These are phyloP conservation scores for Nymphalis polychloros DNA, from an alignment of 2,888 invertebrate species.

Conservation along the genomic window DNA sequence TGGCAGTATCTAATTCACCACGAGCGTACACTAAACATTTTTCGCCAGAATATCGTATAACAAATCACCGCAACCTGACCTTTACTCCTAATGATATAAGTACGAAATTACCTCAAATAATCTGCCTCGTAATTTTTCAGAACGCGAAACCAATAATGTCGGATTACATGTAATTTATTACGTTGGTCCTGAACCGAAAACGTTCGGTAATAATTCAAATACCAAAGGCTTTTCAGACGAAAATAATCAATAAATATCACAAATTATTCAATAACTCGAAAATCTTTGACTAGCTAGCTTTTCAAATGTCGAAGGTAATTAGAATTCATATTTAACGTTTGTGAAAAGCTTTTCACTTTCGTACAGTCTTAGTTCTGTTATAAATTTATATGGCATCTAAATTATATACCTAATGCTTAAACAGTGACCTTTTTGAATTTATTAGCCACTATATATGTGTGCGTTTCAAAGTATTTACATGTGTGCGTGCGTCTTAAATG, in stretches of 20 bases:
- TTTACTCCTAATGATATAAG: constrained; percentile 7
- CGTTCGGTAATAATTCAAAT: constrained; percentile 5
- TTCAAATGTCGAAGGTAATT: neutral
- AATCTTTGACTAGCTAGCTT: neutral
- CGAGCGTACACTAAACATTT: neutral
- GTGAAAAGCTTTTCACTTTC: neutral
- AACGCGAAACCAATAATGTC: constrained; percentile 23
- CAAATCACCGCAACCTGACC: neutral
- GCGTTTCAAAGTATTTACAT: too few species aligned
- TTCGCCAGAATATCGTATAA: neutral
- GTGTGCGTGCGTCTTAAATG: too few species aligned
- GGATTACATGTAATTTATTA: constrained; percentile 24
- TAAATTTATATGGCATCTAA: neutral
- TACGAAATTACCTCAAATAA: constrained; percentile 9
- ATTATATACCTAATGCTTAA: neutral
- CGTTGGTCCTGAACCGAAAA: constrained; percentile 1
- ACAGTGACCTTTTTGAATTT: neutral
- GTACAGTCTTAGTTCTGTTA: neutral
- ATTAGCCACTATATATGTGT: too few species aligned
- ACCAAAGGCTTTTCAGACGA: neutral
- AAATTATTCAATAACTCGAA: neutral
- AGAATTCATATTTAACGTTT: constrained; percentile 1
- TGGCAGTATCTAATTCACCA: neutral
- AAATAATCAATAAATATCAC: neutral
- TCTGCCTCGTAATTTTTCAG: constrained; percentile 17